Base-by-base conservation (phyloP, 2,113 vertebrate species). In the Gavia stellata region DNA sequence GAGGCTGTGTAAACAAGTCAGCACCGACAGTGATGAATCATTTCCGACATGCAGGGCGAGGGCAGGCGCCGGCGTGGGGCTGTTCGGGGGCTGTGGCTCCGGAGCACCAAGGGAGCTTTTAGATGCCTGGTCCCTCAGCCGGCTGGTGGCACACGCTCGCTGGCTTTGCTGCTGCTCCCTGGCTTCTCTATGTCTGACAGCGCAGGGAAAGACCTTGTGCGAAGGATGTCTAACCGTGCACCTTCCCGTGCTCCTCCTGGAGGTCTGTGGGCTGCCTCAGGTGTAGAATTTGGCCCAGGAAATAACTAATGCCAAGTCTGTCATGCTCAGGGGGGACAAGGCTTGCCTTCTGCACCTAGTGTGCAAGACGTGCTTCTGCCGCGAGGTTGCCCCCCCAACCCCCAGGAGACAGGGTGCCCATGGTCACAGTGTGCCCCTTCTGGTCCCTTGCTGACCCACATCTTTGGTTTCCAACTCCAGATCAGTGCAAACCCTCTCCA, bases 41-140 rank as follows among this genome's bases (percentile, higher is more conserved):
- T 59, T 75, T 92, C 90, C 3, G 0, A n/a, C 8, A 10, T 1
- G 10, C 21, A 10, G 29, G 6, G 61, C 3, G 0, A 40, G 45
- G 2, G 3, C 28, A 13, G 19, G n/a, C 5, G 1, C 42, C 13
- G 0, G 34, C 2, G 0, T 1, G 6, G 28, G 66, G 56, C 40
- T 4, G 0, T 16, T 6, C 1, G 0, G 24, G 42, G 38, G 17
- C 53, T 77, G 44, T 0, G 0, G 4, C 45, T 34, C 7, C 2
- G 0, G 17, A 24, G 33, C 49, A 15, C 50, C 1, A 1, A 12
- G 12, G 59, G 10, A 67, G 5, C 1, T 7, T 33, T 9, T 5
- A 33, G 53, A 12, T 14, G 12, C 20, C 11, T 0, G 0, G 34
- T 21, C 20, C 40, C 34, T 17, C 1, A 2, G 17, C 56, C 13